Percentiles rank a stretch among this genome's conserved stretches.
These are phyloP conservation scores for Leuciscus waleckii DNA, from an alignment of 2,797 vertebrate genomes.

Conservation along the genomic window DNA sequence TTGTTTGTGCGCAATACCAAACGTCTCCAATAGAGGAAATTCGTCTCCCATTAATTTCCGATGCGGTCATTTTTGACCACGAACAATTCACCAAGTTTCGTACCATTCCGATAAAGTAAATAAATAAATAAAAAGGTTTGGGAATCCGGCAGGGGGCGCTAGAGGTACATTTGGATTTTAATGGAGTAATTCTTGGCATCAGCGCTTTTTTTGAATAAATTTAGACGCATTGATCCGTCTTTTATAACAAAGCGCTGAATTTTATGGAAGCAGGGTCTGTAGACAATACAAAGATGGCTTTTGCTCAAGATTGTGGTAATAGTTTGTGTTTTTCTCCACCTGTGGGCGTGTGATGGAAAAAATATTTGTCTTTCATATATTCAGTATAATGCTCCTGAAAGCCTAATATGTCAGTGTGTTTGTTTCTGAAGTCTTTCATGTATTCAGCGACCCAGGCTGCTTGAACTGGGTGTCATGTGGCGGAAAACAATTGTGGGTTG, in stretches of 20 bases:
- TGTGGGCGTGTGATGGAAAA: not conserved
- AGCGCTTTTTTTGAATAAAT: not conserved
- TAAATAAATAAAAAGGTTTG: no score
- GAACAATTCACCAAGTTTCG: no score
- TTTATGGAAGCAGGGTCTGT: not conserved
- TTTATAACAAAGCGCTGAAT: not conserved
- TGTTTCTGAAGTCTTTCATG: not conserved
- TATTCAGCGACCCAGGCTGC: not conserved
- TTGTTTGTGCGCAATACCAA: no score
- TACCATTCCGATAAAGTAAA: no score
- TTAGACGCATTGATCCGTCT: not conserved
- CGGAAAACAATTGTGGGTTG: slow-evolving; percentile 70
- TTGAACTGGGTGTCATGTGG: not conserved
- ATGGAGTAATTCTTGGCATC: not conserved
- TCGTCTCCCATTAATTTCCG: no score
- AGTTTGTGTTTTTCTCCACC: not conserved
- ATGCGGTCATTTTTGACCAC: no score
- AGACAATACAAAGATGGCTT: not conserved
- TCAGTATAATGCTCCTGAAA: not conserved
- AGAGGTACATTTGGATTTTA: not conserved
- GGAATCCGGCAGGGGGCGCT: slow-evolving; percentile 29
- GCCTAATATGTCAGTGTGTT: not conserved
- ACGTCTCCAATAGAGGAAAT: no score
- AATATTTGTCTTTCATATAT: not conserved
- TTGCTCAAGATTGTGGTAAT: not conserved